These are phyloP conservation scores for Procambarus virginalis DNA, from an alignment of 1,140 invertebrate species.

Conservation along the genomic window DNA sequence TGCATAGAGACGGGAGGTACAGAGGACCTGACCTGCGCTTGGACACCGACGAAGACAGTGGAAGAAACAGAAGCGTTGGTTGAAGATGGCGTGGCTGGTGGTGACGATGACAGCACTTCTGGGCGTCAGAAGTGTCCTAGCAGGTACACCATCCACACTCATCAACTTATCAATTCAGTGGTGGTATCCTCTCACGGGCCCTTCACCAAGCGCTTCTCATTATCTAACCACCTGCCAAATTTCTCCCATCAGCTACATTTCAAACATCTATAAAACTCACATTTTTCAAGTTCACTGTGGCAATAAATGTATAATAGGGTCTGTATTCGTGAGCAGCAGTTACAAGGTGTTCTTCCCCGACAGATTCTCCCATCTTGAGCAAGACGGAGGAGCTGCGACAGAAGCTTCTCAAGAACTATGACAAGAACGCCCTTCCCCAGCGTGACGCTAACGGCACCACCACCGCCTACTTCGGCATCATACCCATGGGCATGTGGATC, in stretches of 20 bases:
- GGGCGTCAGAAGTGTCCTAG: not conserved
- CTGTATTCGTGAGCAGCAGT: too few relatives aligned
- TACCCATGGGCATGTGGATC: slow-evolving; percentile 7
- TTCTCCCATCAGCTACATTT: too few relatives aligned
- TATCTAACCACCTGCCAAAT: too few relatives aligned
- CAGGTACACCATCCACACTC: not conserved
- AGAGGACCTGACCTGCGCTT: too few relatives aligned
- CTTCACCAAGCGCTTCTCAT: too few relatives aligned
- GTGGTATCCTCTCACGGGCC: too few relatives aligned
- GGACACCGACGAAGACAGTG: too few relatives aligned
- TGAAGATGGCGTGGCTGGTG: not conserved
- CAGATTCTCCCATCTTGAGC: not conserved
- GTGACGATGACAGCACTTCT: not conserved
- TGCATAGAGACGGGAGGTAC: too few relatives aligned
- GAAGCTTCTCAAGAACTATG: slow-evolving; percentile 30
- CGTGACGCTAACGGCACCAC: slow-evolving; percentile 30
- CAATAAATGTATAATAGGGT: too few relatives aligned
- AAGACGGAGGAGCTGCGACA: slow-evolving; percentile 12
- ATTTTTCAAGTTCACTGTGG: too few relatives aligned
- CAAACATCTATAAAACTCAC: too few relatives aligned
- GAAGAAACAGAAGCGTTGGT: not conserved
- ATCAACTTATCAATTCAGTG: too few relatives aligned
- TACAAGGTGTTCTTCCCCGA: not conserved
- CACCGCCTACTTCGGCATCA: not conserved
- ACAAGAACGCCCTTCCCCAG: slow-evolving; percentile 25